Conservation (phyloP, 1,140 invertebrate species). For the Daktulosphaira vitifoliae region DNA sequence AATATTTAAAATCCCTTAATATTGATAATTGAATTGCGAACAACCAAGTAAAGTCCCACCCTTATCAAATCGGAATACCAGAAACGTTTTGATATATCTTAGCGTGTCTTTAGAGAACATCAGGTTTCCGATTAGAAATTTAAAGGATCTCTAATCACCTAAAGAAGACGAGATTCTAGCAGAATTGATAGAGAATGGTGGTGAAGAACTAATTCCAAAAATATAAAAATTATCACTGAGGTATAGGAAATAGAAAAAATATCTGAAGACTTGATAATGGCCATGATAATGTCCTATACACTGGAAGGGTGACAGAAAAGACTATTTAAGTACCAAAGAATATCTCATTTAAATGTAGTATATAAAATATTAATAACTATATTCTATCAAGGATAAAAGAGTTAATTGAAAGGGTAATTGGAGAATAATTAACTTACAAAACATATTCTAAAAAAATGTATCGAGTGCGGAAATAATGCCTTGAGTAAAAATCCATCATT, state of each 20-base stretch:
- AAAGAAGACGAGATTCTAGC: not conserved
- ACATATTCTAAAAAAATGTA: too few species aligned
- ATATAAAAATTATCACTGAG: not conserved
- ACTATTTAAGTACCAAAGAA: not conserved
- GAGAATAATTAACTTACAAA: too few species aligned
- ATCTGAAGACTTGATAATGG: too few species aligned
- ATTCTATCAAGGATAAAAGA: constrained; percentile 11
- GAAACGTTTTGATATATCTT: not conserved
- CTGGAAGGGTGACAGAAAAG: not conserved
- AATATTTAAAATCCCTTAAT: too few species aligned
- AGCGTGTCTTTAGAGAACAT: not conserved
- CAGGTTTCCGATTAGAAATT: not conserved
- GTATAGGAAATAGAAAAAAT: too few species aligned
- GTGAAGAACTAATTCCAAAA: not conserved
- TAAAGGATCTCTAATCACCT: not conserved
- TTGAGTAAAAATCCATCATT: too few species aligned
- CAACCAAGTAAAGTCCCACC: not conserved
- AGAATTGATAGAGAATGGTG: not conserved
- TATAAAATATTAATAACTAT: constrained; percentile 1
- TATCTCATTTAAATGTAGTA: not conserved
- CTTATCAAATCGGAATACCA: not conserved
- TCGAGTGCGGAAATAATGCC: too few species aligned
- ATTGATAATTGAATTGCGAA: not conserved
- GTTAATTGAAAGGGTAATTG: not conserved
- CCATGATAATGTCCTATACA: not conserved